Percentiles rank a stretch among this genome's conserved stretches.
phyloP scores from a whole-genome alignment of 2,888 invertebrate species.

The Diplolepis rosae region DNA sequence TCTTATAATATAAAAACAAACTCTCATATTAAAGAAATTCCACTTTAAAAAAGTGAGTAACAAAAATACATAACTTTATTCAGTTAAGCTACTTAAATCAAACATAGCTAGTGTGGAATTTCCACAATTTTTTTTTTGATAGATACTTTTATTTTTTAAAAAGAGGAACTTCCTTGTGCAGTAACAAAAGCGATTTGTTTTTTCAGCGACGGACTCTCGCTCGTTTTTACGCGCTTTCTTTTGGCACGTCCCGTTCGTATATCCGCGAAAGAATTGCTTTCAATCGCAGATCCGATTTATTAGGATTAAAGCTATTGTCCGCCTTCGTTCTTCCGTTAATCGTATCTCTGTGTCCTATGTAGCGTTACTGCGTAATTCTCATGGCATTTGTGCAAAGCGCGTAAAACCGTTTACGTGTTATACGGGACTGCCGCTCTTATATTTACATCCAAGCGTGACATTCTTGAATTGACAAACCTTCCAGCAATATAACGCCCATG shows the following conservation, averaged over 20 bases:
- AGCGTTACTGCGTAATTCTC: slow-evolving; percentile 46
- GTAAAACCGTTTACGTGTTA: slow-evolving; percentile 40
- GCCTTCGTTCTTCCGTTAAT: slow-evolving; percentile 26
- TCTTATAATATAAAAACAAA: background rate
- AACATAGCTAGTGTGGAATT: no score
- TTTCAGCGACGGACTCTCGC: background rate
- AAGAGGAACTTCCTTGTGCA: background rate
- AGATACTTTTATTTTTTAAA: background rate
- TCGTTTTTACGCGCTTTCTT: background rate
- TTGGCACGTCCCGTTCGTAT: background rate
- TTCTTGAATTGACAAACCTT: background rate
- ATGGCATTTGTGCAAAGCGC: slow-evolving; percentile 41
- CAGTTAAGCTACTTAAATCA: no score
- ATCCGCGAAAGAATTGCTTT: slow-evolving; percentile 17
- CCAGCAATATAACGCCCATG: background rate
- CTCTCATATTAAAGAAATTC: background rate
- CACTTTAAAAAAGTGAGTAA: no score
- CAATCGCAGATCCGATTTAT: slow-evolving; percentile 27
- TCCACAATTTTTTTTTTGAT: background rate
- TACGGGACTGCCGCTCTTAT: slow-evolving; percentile 13
- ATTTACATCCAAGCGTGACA: slow-evolving; percentile 8
- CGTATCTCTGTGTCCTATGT: slow-evolving; percentile 13
- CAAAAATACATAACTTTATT: no score
- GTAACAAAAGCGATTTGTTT: slow-evolving; percentile 1
- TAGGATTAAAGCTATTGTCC: slow-evolving; percentile 23